These are phyloP conservation scores for Limenitis camilla DNA, from an alignment of 2,888 invertebrate species.

Conservation along the genomic window DNA sequence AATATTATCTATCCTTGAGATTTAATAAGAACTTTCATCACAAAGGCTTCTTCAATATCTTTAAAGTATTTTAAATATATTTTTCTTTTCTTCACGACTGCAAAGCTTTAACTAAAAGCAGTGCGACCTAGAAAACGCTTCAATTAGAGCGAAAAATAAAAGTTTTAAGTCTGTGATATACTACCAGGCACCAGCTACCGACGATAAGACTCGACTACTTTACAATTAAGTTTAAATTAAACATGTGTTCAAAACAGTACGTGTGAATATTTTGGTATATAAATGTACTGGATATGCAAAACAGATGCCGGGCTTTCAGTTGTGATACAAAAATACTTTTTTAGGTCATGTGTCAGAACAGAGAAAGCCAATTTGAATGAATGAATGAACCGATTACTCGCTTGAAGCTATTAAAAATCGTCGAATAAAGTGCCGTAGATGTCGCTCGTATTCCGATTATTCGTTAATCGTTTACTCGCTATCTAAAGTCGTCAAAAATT, in stretches of 20 bases:
- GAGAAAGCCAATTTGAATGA: too few species aligned
- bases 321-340: background rate
- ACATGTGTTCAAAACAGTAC: conserved; percentile 3
- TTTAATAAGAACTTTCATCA: background rate
- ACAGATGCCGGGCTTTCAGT: background rate
- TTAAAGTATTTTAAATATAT: conserved; percentile 9
- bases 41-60: conserved; percentile 1
- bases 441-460: too few species aligned
- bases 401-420: too few species aligned
- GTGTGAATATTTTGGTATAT: background rate
- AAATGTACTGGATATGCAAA: conserved; percentile 5
- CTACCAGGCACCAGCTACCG: background rate
- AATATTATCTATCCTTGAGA: background rate
- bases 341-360: background rate
- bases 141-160: conserved; percentile 16
- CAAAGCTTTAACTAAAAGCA: conserved; percentile 12
- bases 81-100: conserved; percentile 9
- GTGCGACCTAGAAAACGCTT: conserved; percentile 17
- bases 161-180: conserved; percentile 11
- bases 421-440: too few species aligned
- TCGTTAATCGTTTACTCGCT: too few species aligned
- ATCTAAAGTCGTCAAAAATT: too few species aligned
- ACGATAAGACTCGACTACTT: conserved; percentile 14
- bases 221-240: conserved; percentile 12
- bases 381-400: too few species aligned